Base-by-base conservation (phyloP, 2,888 invertebrate species). In the Ormia ochracea region DNA sequence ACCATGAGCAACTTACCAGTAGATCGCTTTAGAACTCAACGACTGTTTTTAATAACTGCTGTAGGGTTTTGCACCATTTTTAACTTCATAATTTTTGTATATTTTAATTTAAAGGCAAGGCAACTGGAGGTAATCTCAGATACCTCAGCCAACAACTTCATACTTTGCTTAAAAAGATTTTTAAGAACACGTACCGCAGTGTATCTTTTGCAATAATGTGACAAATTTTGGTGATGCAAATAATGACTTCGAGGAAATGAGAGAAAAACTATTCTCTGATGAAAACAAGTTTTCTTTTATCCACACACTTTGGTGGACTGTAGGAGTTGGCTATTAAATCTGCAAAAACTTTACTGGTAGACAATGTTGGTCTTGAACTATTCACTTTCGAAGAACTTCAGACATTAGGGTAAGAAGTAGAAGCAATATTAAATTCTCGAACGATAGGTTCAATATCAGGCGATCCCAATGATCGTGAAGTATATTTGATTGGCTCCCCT, bases 321-420 rank as follows among this genome's bases (percentile, higher is more conserved):
- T 69, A 58, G 69, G 45, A 69, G 19, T 21, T 58, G 10, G 69
- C 58, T 0, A 48, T 68, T 1, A 68, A 68, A 21, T 68, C 68
- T 1, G 45, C 68, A 2, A 56, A 68, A 45, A 56, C 26, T 17
- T 6, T 19, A 6, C 12, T 36, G 12, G 1, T 36, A 10, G n/a
- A 36, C 10, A 36, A 12, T 4, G 10, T 36, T 3, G n/a, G 36
- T n/a, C n/a, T n/a, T 2, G 2, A 10, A 1, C n/a, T n/a, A n/a
- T n/a, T 36, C 1, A 56, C 36, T n/a, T 36, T 56, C 12, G 21
- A 36, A 36, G 36, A 56, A 36, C 19, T 56, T 3, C 36, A 36
- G 31, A 36, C 56, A n/a, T 19, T 36, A 19, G 19, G 12, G n/a
- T 19, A 36, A 12, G 21, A 56, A 56, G 31, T 56, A 6, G 33